Percentiles rank a stretch among this genome's conserved stretches.
Evolutionary conservation across 1,140 invertebrate species (phyloP).

Genomic region (Ceratitis capitata): DNA sequence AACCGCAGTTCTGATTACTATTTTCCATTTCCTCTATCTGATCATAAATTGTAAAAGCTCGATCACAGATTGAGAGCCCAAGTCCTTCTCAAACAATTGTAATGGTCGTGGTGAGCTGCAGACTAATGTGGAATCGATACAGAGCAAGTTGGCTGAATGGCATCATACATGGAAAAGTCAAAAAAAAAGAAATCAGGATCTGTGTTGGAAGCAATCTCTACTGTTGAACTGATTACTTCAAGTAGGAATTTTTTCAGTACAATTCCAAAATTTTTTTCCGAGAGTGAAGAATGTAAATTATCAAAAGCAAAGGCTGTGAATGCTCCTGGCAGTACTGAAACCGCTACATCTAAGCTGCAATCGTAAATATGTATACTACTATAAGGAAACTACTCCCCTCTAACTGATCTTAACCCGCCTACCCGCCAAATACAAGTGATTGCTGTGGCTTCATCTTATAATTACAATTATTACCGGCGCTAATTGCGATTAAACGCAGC

Average conservation of each 20-base stretch:
- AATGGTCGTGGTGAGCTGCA: no score
- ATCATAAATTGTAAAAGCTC: neutral
- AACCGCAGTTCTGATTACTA: neutral
- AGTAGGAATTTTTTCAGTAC: neutral
- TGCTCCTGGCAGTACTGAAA: neutral
- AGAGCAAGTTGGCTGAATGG: no score
- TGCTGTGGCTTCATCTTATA: neutral
- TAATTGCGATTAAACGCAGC: neutral
- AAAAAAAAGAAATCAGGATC: no score
- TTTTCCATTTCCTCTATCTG: neutral
- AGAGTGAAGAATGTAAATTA: neutral
- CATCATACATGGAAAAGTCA: no score
- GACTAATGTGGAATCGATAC: no score
- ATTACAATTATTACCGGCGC: neutral
- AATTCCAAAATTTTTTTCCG: neutral
- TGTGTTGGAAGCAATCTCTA: neutral
- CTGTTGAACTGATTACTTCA: neutral
- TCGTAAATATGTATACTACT: no score
- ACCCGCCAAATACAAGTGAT: neutral
- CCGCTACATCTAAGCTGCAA: neutral
- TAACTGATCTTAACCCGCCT: neutral
- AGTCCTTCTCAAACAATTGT: no score
- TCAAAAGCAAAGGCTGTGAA: neutral
- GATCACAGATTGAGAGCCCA: no score
- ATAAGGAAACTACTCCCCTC: no score